Conservation (phyloP, 2,113 vertebrate species). For the Daphoenositta chrysoptera region DNA sequence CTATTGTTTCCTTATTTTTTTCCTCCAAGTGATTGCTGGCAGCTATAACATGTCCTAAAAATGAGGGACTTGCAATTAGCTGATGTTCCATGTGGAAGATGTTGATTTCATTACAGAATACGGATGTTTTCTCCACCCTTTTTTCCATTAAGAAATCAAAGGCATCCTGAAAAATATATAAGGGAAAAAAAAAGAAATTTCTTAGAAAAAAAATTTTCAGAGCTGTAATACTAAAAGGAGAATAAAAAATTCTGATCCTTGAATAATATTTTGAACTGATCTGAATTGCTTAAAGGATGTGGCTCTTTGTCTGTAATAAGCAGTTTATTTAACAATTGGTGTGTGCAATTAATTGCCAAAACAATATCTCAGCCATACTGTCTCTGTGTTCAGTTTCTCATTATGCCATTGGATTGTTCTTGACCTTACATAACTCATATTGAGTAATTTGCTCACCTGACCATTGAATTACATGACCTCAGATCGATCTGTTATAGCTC, state of each 20-base stretch:
- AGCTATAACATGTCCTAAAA: not conserved
- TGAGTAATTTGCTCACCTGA: not conserved
- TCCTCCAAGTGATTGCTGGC: not conserved
- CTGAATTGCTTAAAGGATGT: not conserved
- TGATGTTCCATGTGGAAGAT: not conserved
- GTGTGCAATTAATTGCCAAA: not conserved
- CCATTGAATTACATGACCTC: not conserved
- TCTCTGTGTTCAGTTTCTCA: not conserved
- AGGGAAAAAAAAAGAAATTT: not conserved
- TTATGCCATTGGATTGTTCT: not conserved
- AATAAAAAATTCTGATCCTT: not conserved
- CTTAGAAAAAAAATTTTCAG: not conserved
- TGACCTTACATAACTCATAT: not conserved
- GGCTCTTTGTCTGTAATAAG: not conserved
- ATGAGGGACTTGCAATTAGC: not conserved
- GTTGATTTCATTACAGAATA: not conserved
- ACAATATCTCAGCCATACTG: not conserved
- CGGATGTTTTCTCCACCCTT: not conserved
- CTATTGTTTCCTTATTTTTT: not conserved
- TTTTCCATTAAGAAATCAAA: not conserved
- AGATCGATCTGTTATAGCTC: not conserved
- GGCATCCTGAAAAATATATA: not conserved
- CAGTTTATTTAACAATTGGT: not conserved
- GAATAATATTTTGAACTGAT: not conserved
- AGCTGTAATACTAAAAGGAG: not conserved